Evolutionary conservation across 1,140 invertebrate genomes (phyloP), one percentile per base, ranked within the genome.

Genomic region (Heliothis subflexa): DNA sequence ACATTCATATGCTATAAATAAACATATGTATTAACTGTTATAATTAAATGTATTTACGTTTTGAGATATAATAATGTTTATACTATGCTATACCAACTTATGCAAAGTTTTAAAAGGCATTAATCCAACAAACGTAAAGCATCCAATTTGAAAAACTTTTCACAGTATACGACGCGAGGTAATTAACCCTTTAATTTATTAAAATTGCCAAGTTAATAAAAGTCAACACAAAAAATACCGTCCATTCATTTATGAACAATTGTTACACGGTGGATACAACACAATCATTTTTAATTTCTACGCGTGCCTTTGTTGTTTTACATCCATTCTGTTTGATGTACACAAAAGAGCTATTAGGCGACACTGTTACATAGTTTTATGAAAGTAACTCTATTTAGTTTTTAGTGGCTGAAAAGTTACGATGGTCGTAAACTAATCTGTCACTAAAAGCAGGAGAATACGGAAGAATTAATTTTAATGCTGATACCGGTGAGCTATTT

Each of bases 381-480:
- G 33, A 49, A 64, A 75, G 57, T 75, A 33, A 75, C 47, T 73
- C 54, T 71, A 73, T 74, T 79, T 40, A 47, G 57, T 33, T 81
- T 76, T 78, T 81, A 78, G 57, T 78, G 59, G 49, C 40, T 12
- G 2, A 5, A 76, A 64, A 78, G 64, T 78, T 81, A 82, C 61
- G 78, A 68, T 16, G 14, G 33, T 79, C 81, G 78, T 82, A 82
- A 82, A 82, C 78, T 77, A 73, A 78, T 78, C 81, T 80, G 81
- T 82, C 81, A 75, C 78, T 78, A 78, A 82, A 75, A 70, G 73
- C 49, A 55, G 50, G 49, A 68, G 59, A 82, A 79, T 79, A 82
- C 64, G 81, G 81, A 79, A 78, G 81, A 80, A 82, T 82, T 78
- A 82, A 78, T 82, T 73, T 77, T 76, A 74, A 77, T 66, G 71